Evolutionary conservation across 2,797 vertebrate species (phyloP).

Genomic region (Orientallactaga sibirica): DNA sequence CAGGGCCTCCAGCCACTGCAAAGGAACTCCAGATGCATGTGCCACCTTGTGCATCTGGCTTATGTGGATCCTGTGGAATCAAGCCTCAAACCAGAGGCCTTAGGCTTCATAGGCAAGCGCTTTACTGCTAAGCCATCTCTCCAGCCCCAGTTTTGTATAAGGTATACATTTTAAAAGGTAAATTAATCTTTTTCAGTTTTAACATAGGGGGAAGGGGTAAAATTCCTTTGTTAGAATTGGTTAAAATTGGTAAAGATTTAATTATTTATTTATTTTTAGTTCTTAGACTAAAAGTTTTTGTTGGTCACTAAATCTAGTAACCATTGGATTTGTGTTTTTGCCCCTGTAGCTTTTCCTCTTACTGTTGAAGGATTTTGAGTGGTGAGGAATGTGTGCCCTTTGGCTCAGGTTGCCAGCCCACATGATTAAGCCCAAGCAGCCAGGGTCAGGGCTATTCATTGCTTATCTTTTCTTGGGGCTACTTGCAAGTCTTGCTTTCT

Average conservation of each 20-base stretch:
- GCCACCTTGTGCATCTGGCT: too few relatives aligned
- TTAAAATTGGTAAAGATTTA: slow-evolving; percentile 55
- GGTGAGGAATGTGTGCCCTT: slow-evolving; percentile 86
- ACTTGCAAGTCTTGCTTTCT: slow-evolving; percentile 75
- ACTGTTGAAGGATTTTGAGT: slow-evolving; percentile 86
- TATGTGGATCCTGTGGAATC: too few relatives aligned
- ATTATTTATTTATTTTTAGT: not conserved
- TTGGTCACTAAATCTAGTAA: slow-evolving; percentile 62
- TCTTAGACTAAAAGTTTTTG: slow-evolving; percentile 25
- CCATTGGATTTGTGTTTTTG: slow-evolving; percentile 74
- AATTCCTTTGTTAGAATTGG: not conserved
- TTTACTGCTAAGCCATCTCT: too few relatives aligned
- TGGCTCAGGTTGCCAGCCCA: slow-evolving; percentile 87
- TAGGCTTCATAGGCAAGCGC: too few relatives aligned
- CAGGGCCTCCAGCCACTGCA: too few relatives aligned
- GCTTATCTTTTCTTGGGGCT: slow-evolving; percentile 85
- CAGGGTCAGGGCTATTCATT: slow-evolving; percentile 85
- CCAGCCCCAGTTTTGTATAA: not conserved
- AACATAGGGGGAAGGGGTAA: not conserved
- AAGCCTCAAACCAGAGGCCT: too few relatives aligned
- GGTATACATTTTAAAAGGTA: slow-evolving; percentile 49
- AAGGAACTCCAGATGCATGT: too few relatives aligned
- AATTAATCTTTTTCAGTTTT: not conserved
- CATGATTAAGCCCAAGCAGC: slow-evolving; percentile 83
- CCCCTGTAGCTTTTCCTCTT: slow-evolving; percentile 80